phyloP scores from a whole-genome alignment of 2,797 vertebrate genomes.

The Hemibagrus guttatus region DNA sequence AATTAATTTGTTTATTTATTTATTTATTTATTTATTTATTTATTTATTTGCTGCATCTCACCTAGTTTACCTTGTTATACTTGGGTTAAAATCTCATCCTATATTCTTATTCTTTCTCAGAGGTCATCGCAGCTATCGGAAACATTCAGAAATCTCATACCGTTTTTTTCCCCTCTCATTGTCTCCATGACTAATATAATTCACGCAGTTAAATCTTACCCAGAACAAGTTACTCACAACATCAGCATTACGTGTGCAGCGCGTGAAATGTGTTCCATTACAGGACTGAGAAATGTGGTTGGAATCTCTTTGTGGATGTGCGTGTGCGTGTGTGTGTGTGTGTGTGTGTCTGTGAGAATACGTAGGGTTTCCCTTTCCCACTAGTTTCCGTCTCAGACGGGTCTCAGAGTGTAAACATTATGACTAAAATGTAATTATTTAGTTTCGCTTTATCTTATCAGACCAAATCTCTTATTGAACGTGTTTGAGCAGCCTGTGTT shows the following conservation, averaged over 20 bases:
- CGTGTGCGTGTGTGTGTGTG: not conserved
- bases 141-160: not conserved
- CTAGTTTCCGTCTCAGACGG: not conserved
- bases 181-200: not conserved
- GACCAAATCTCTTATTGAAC: not conserved
- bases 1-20: too few relatives aligned
- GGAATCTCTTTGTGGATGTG: not conserved
- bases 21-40: too few relatives aligned
- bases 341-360: not conserved
- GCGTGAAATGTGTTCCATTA: not conserved
- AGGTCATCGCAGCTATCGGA: too few relatives aligned
- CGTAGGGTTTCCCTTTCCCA: not conserved
- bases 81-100: not conserved
- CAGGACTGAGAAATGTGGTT: not conserved
- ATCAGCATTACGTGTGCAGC: not conserved
- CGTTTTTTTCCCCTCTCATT: not conserved
- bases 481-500: not conserved
- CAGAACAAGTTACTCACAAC: not conserved
- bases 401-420: constrained; percentile 4
- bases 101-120: not conserved
- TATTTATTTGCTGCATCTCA: not conserved
- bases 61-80: not conserved
- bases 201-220: not conserved
- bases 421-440: constrained; percentile 5
- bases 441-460: constrained; percentile 4